Conservation (phyloP, 2,797 vertebrate genomes). For the Orestias chungarensis region DNA sequence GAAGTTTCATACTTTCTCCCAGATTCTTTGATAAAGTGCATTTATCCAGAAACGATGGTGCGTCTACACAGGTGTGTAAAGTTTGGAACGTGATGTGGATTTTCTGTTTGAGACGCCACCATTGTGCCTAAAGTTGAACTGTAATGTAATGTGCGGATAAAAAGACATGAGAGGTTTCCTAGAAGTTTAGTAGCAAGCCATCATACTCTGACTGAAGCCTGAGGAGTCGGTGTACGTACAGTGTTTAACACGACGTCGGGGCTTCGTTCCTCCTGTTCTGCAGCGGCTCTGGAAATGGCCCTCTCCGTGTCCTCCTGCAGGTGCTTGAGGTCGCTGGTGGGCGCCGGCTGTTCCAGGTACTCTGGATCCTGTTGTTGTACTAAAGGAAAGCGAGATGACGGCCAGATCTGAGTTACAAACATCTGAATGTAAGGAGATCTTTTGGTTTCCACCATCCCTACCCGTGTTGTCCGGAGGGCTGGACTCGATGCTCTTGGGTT, state of each 20-base stretch:
- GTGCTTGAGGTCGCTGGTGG: conserved; percentile 88
- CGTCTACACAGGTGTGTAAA: neutral
- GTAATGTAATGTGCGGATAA: neutral
- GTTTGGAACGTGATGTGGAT: neutral
- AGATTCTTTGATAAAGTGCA: neutral
- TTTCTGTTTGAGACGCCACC: neutral
- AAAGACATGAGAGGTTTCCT: neutral
- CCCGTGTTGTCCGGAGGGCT: conserved; percentile 76
- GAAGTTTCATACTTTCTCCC: neutral
- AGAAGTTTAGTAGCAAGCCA: neutral
- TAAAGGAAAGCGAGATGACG: conserved; percentile 49
- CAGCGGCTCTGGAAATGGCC: conserved; percentile 88
- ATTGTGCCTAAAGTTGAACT: neutral
- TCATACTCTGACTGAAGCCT: neutral
- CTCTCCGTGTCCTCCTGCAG: conserved; percentile 92
- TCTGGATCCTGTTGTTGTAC: conserved; percentile 88
- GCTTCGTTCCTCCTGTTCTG: conserved; percentile 88
- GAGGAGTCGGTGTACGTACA: conserved; percentile 78
- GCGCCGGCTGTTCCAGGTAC: conserved; percentile 96
- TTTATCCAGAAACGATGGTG: too few relatives aligned
- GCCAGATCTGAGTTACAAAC: too few relatives aligned
- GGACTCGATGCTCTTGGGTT: conserved; percentile 78
- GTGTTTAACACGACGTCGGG: conserved; percentile 89
- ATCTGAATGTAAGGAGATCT: too few relatives aligned
- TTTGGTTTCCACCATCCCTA: conserved; percentile 46